Evolutionary conservation across 2,888 invertebrate species (phyloP), one percentile per base, ranked within the genome.

Genomic region (Ophion obscuratus): DNA sequence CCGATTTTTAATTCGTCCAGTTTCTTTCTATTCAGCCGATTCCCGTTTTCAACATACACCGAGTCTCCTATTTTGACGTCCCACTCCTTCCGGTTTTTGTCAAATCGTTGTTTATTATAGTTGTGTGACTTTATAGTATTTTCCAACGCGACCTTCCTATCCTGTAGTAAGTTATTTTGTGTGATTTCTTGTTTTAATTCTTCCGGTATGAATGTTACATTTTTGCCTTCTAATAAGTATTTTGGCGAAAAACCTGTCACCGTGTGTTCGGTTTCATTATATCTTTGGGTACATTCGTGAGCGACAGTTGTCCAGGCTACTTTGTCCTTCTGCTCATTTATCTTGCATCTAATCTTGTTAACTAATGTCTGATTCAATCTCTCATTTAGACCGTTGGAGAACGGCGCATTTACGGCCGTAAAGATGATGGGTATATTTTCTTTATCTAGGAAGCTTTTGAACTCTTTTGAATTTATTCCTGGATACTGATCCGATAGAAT

Each of bases 271-370:
- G 89, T 89, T 59, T 81, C 79, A 64, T 89, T 89, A 78, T 89
- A 89, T 68, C 87, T 87, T n/a, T 88, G 71, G 17, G 88, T 87
- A 80, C 89, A 89, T 87, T 89, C 87, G 59, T 82, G 66, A 61
- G 89, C 88, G 74, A 90, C 80, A 61, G 75, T 80, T 20, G 89
- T 68, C 89, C 89, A 89, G 20, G 89, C 78, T 71, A 77, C 75
- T 31, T 31, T 31, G 20, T 89, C 84, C 87, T 88, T 86, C 17
- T 87, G 85, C 68, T 90, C 88, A 81, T 86, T 88, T 47, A 90
- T 90, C 87, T 90, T 91, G 78, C 91, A 91, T 81, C 90, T 84
- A 75, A 91, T 90, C 87, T 88, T 88, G 66, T 91, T 91, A 3
- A 90, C 85, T 57, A 90, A 61, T 10, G 90, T 90, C 80, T 91